A percentile compares a stretch with the other conserved stretches of the same genome.
These are phyloP conservation scores for Apogon talboti DNA, from an alignment of 2,797 vertebrate genomes.

Conservation along the genomic window DNA sequence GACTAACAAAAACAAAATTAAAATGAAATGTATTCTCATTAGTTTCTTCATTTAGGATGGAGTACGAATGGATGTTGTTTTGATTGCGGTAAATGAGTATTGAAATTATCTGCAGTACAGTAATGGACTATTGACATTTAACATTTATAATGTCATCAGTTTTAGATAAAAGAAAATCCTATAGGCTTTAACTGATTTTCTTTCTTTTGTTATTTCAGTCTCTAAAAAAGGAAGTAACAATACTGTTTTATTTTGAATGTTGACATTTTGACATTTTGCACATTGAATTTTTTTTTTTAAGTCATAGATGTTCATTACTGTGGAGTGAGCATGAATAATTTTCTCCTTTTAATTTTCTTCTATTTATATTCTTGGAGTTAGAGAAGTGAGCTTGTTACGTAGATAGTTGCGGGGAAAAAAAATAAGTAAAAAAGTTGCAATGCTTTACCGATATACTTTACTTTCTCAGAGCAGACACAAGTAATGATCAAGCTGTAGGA, in stretches of 20 bases:
- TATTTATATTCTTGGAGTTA: no score
- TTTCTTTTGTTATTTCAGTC: no score
- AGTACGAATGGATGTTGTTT: background rate
- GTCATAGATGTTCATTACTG: background rate
- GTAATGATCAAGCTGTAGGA: slow-evolving; percentile 7
- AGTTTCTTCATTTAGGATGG: background rate
- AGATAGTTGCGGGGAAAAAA: background rate
- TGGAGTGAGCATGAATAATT: background rate
- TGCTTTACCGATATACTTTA: no score
- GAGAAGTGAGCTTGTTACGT: background rate
- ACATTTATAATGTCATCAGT: background rate
- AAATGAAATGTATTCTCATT: slow-evolving; percentile 8
- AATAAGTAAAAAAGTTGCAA: no score
- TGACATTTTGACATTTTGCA: no score
- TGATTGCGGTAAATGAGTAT: slow-evolving; percentile 16
- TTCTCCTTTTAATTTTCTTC: background rate
- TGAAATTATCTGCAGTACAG: slow-evolving; percentile 4
- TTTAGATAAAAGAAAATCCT: no score
- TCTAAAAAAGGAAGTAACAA: no score
- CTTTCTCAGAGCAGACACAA: background rate
- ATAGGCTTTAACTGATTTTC: no score
- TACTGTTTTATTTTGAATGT: no score
- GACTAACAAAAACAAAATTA: background rate
- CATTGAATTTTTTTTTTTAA: background rate
- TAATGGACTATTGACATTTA: slow-evolving; percentile 1